A percentile compares a stretch with the other conserved stretches of the same genome.
Evolutionary conservation across 2,113 vertebrate genomes (phyloP).

Genomic region (Aldabrachelys gigantea): DNA sequence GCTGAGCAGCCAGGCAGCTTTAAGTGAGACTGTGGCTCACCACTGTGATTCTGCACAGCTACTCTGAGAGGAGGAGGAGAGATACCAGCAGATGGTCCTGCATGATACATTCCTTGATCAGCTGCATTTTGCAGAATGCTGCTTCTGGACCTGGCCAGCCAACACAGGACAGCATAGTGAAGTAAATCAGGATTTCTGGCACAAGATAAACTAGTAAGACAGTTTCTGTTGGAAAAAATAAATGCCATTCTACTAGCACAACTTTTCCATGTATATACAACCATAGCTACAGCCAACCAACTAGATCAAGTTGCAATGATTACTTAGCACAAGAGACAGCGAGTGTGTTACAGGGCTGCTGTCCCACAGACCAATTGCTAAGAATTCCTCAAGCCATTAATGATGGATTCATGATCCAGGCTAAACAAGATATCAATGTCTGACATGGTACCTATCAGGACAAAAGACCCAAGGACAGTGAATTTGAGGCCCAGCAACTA

Average conservation of each 20-base stretch:
- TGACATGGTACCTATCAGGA: background rate
- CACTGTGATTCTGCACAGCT: no score
- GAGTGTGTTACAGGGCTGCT: background rate
- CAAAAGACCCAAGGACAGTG: background rate
- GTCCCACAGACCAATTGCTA: background rate
- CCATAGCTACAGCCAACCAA: no score
- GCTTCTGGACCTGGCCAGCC: background rate
- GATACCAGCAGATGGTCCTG: no score
- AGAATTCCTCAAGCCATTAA: background rate
- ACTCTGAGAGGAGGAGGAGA: no score
- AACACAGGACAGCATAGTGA: background rate
- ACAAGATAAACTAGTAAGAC: no score
- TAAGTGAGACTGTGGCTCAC: no score
- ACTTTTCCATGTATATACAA: no score
- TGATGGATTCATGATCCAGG: background rate
- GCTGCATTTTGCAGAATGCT: background rate
- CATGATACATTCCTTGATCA: background rate
- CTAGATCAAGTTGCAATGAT: no score
- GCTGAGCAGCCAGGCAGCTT: no score
- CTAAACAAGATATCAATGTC: background rate
- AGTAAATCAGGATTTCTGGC: background rate
- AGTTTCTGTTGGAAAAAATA: no score
- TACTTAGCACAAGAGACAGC: background rate
- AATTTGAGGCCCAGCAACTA: background rate
- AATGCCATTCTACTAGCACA: no score